These are phyloP conservation scores for Watsonalla cultraria DNA, from an alignment of 2,888 invertebrate genomes.

Conservation along the genomic window DNA sequence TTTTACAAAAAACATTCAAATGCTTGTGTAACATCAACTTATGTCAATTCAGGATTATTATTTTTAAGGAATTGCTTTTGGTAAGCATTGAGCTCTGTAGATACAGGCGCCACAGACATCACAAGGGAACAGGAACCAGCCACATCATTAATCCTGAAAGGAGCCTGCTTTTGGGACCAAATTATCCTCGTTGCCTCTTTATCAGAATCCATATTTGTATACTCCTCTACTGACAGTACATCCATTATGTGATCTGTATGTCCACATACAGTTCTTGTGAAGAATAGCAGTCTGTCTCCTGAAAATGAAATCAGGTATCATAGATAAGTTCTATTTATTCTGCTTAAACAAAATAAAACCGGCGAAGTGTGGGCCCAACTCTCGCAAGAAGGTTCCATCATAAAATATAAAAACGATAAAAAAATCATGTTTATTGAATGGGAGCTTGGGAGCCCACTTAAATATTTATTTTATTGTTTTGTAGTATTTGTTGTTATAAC, in stretches of 20 bases:
- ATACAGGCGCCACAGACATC: slow-evolving; percentile 35
- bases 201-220: slow-evolving; percentile 13
- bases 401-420: no score
- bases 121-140: slow-evolving; percentile 49
- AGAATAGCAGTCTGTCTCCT: slow-evolving; percentile 48
- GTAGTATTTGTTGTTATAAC: no score
- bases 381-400: no score
- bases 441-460: no score
- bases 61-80: slow-evolving; percentile 36
- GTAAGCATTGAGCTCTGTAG: slow-evolving; percentile 32
- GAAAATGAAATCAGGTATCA: slow-evolving; percentile 16
- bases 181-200: slow-evolving; percentile 27
- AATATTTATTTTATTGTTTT: no score
- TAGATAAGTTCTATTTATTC: no score
- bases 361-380: background rate
- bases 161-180: slow-evolving; percentile 26
- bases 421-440: no score
- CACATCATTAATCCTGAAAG: slow-evolving; percentile 45
- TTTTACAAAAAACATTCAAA: no score
- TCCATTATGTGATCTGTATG: slow-evolving; percentile 18
- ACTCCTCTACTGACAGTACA: slow-evolving; percentile 45
- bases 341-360: background rate
- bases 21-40: no score
- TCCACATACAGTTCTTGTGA: slow-evolving; percentile 42
- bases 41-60: background rate